Conservation (phyloP, 2,888 invertebrate genomes). For the Plebejus argus region DNA sequence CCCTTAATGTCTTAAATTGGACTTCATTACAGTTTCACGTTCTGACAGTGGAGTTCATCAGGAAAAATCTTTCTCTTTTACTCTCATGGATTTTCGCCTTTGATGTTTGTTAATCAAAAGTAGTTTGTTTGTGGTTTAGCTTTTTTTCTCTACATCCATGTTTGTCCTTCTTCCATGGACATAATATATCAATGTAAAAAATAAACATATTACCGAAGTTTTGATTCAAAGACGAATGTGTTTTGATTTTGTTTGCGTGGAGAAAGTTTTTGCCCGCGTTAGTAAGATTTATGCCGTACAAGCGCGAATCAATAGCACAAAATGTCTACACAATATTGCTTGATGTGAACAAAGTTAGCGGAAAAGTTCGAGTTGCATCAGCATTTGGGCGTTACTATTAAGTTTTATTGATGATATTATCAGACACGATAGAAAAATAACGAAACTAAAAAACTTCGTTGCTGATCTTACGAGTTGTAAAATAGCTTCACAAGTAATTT, state of each 20-base stretch:
- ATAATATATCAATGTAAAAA: conserved; percentile 27
- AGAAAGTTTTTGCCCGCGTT: conserved; percentile 28
- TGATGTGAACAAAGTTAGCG: neutral
- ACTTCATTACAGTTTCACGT: too few relatives aligned
- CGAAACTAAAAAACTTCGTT: neutral
- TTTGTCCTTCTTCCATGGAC: neutral
- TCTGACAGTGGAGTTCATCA: too few relatives aligned
- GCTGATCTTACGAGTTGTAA: neutral
- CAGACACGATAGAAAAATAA: neutral
- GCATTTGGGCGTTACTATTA: neutral
- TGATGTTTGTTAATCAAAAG: neutral
- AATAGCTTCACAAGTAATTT: neutral
- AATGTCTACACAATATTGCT: conserved; percentile 9
- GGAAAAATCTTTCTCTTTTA: neutral
- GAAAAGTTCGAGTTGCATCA: neutral
- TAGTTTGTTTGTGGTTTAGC: neutral
- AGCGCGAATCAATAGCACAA: conserved; percentile 16
- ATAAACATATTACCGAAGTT: conserved; percentile 31
- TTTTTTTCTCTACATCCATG: neutral
- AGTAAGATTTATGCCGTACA: conserved; percentile 14
- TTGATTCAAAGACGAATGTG: conserved; percentile 29
- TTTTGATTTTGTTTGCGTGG: conserved; percentile 30
- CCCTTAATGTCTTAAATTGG: too few relatives aligned
- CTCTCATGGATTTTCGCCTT: too few relatives aligned
- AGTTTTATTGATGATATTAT: neutral